Base-by-base conservation (phyloP, 1,140 invertebrate genomes). In the Drosophila auraria region DNA sequence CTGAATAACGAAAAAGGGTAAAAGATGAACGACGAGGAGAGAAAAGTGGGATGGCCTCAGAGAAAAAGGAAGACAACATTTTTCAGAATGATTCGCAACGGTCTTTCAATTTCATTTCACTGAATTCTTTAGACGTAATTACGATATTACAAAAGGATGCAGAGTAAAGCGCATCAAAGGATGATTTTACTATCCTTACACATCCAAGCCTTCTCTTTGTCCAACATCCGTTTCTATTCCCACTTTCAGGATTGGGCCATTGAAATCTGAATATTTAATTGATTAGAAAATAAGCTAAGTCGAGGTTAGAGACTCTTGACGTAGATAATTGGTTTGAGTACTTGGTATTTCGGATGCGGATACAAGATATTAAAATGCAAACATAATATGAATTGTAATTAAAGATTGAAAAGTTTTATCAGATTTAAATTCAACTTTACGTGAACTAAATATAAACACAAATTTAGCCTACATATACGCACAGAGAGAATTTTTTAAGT, bases 121-220 rank as follows among this genome's bases (percentile, higher is more conserved):
- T 75, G 84, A 87, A 87, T 87, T 87, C 84, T 87, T 87, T 87
- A 87, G 60, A 87, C 69, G 80, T 87, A 87, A 83, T 87, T 87
- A 83, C 83, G 78, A 68, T 87, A 64, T 87, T 84, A 81, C 83
- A 83, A 83, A 83, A 61, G 83, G 40, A 78, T 45, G 58, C 72
- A 45, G 38, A 65, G 61, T 53, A 42, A 45, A 45, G 53, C 6
- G 36, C 58, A 40, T 51, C 17, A 30, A 14, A 15, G 8, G 33
- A 40, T 40, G 33, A 14, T 33, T 25, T 17, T n/a, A 59, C 5
- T 9, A n/a, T 45, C 12, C 44, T 36, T 45, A 38, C 25, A 49
- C 40, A 47, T 40, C 38, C 14, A 36, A 38, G 20, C 25, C 45
- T 54, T 58, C 20, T 47, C 53, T 54, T 42, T 74, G 79, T 49